Evolutionary conservation across 2,797 vertebrate species (phyloP).

Genomic region (Cephalopachus bancanus): DNA sequence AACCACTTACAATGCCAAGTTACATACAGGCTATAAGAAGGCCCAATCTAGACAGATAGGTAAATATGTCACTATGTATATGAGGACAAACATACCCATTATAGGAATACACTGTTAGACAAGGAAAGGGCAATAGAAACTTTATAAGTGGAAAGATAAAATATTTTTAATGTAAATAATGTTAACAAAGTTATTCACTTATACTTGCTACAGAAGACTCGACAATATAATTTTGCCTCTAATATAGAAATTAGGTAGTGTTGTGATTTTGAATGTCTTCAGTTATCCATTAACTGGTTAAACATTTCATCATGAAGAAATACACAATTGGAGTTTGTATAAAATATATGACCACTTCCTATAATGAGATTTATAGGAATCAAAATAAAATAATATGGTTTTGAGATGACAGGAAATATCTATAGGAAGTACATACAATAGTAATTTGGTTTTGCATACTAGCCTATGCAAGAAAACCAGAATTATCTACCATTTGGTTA

Average conservation of each 20-base stretch:
- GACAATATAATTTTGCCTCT: background rate
- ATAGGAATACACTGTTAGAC: slow-evolving; percentile 3
- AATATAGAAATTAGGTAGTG: background rate
- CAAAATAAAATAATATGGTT: slow-evolving; percentile 15
- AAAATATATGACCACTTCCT: slow-evolving; percentile 27
- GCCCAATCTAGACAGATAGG: background rate
- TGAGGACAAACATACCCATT: background rate
- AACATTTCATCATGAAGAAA: slow-evolving; percentile 5
- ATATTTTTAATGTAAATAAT: slow-evolving; percentile 39
- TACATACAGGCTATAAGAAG: background rate
- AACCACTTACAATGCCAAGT: background rate
- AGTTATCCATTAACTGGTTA: background rate
- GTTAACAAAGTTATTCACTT: slow-evolving; percentile 22
- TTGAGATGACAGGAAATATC: background rate
- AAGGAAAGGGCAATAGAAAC: slow-evolving; percentile 50
- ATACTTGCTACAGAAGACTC: slow-evolving; percentile 23
- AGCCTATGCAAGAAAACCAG: background rate
- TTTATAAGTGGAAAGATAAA: slow-evolving; percentile 10
- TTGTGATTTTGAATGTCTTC: slow-evolving; percentile 4
- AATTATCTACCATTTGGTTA: slow-evolving; percentile 18
- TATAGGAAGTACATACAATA: background rate
- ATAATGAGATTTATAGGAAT: slow-evolving; percentile 18
- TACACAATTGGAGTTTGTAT: slow-evolving; percentile 7
- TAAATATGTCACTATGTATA: background rate
- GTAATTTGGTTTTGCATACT: background rate